Evolutionary conservation across 1,140 invertebrate species (phyloP).

Genomic region (Drosophila persimilis): DNA sequence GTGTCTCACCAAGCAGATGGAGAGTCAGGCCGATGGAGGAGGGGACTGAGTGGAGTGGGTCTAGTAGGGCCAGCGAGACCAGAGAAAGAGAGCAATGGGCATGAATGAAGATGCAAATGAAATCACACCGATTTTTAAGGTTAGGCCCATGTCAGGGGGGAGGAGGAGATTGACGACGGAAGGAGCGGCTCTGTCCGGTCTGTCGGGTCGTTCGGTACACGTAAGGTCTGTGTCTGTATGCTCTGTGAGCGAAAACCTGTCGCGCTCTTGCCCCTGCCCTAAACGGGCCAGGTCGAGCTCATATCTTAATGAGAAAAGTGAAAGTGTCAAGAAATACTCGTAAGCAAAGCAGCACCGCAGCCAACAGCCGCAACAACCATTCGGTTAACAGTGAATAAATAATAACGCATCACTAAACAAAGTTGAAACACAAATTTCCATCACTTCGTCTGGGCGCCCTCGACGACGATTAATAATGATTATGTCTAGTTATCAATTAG

Average conservation of each 20-base stretch:
- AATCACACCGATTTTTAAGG: constrained; percentile 46
- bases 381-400: constrained; percentile 71
- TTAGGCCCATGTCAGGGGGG: constrained; percentile 15
- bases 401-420: constrained; percentile 53
- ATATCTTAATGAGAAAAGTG: constrained; percentile 79
- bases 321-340: constrained; percentile 70
- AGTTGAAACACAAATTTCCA: constrained; percentile 42
- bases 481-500: background rate
- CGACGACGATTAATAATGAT: no score
- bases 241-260: constrained; percentile 49
- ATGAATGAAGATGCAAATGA: constrained; percentile 62
- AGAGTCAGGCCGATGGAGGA: background rate
- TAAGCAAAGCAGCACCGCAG: constrained; percentile 28
- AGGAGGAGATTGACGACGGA: background rate
- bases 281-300: constrained; percentile 32
- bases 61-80: background rate
- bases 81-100: background rate
- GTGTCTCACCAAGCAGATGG: no score
- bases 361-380: constrained; percentile 19
- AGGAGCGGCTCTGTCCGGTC: constrained; percentile 13
- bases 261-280: constrained; percentile 20
- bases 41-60: background rate
- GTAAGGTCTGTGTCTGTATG: constrained; percentile 5
- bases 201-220: constrained; percentile 26
- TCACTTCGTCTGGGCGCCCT: background rate